Evolutionary conservation across 2,113 vertebrate genomes (phyloP).

Genomic region (Rhombomys opimus): DNA sequence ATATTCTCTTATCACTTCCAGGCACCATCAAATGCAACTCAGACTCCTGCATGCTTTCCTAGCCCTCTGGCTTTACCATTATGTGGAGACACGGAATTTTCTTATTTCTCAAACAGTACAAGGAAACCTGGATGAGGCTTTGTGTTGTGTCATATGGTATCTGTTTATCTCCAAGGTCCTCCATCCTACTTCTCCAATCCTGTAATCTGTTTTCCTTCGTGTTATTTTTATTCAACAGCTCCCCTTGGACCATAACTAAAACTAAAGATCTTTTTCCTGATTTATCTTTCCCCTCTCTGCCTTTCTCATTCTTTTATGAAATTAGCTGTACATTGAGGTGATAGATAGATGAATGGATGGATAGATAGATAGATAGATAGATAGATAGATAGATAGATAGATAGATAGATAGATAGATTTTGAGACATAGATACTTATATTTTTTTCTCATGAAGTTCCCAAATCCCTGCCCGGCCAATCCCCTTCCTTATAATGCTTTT

Average conservation of each 20-base stretch:
- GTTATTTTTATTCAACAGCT: not conserved
- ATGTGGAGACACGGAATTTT: not conserved
- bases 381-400: not conserved
- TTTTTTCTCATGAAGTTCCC: not conserved
- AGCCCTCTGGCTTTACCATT: not conserved
- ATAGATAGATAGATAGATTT: not conserved
- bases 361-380: not conserved
- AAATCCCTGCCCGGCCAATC: not conserved
- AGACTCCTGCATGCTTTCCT: not conserved
- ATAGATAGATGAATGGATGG: not conserved
- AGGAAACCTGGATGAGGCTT: not conserved
- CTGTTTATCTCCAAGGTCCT: conserved; percentile 14
- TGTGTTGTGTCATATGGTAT: not conserved
- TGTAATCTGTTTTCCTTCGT: not conserved
- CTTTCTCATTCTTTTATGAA: not conserved
- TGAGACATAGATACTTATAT: not conserved
- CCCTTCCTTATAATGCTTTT: not conserved
- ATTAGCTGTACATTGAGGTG: not conserved
- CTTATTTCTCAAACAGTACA: not conserved
- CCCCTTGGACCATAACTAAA: not conserved
- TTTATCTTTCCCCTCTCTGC: not conserved
- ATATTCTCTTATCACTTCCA: not conserved
- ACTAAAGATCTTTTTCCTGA: not conserved
- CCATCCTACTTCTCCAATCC: not conserved
- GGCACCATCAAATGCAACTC: not conserved